Percentiles rank a stretch among this genome's conserved stretches.
Evolutionary conservation across 2,113 vertebrate species (phyloP).

Genomic region (Noturus placidus): DNA sequence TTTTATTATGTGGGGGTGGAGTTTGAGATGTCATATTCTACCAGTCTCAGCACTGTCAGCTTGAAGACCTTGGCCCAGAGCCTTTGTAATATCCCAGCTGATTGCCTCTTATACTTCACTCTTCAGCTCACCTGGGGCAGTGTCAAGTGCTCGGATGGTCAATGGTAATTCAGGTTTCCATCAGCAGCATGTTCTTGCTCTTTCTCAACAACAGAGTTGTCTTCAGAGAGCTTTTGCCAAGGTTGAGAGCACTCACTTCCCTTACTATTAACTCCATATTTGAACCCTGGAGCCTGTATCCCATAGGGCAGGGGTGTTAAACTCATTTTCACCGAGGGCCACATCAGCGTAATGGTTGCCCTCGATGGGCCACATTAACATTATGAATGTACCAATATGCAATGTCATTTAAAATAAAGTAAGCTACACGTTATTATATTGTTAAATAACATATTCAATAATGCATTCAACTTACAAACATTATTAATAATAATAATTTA

Average conservation of each 20-base stretch:
- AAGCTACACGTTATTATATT: no score
- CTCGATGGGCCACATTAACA: no score
- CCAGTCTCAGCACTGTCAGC: constrained; percentile 47
- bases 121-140: background rate
- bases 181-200: constrained; percentile 7
- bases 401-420: no score
- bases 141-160: constrained; percentile 34
- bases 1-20: background rate
- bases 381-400: no score
- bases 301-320: no score
- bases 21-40: constrained; percentile 41
- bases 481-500: no score
- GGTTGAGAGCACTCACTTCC: constrained; percentile 9
- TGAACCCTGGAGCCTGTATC: background rate
- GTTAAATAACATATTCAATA: no score
- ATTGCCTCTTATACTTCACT: constrained; percentile 24
- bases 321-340: no score
- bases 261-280: background rate
- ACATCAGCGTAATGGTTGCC: no score
- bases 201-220: background rate
- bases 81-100: constrained; percentile 47
- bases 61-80: constrained; percentile 36
- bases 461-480: no score
- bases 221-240: background rate
- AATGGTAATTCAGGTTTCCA: constrained; percentile 29